A percentile compares a stretch with the other conserved stretches of the same genome.
phyloP scores from a whole-genome alignment of 2,888 invertebrate genomes.

The Cerastis rubricosa region DNA sequence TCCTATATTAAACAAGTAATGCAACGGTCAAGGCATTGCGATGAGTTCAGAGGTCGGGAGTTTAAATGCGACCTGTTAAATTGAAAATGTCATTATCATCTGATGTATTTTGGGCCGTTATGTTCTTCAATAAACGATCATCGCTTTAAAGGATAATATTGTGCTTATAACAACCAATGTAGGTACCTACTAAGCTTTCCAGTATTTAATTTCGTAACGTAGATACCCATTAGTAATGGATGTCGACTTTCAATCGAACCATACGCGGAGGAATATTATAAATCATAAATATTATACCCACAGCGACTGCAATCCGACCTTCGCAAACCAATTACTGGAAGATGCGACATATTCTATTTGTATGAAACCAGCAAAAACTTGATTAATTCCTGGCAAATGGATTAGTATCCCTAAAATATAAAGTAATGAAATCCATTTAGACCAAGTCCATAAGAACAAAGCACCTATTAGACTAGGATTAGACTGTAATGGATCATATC shows the following conservation, averaged over 20 bases:
- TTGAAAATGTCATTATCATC: not conserved
- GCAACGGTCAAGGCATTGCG: not conserved
- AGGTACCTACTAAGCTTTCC: not conserved
- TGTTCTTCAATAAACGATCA: not conserved
- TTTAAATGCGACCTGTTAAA: not conserved
- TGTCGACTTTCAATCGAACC: conserved; percentile 7
- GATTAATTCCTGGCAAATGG: not conserved
- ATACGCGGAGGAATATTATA: conserved; percentile 11
- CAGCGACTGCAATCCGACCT: conserved; percentile 26
- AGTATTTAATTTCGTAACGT: not conserved
- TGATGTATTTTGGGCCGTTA: not conserved
- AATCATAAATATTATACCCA: conserved; percentile 19
- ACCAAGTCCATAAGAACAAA: conserved; percentile 15
- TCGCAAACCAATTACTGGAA: conserved; percentile 21
- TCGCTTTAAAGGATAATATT: not conserved
- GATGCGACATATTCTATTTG: conserved; percentile 1
- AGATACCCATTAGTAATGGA: not conserved
- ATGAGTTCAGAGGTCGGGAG: not conserved
- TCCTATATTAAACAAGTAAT: not conserved
- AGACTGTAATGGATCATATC: not conserved
- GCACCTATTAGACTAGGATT: not conserved
- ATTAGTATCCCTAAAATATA: not conserved
- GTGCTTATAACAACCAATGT: not conserved
- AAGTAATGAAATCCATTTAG: conserved; percentile 15
- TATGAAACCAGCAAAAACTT: not conserved